Percentiles rank a stretch among this genome's conserved stretches.
phyloP scores from a whole-genome alignment of 2,888 invertebrate genomes.

The Eupithecia exiguata region DNA sequence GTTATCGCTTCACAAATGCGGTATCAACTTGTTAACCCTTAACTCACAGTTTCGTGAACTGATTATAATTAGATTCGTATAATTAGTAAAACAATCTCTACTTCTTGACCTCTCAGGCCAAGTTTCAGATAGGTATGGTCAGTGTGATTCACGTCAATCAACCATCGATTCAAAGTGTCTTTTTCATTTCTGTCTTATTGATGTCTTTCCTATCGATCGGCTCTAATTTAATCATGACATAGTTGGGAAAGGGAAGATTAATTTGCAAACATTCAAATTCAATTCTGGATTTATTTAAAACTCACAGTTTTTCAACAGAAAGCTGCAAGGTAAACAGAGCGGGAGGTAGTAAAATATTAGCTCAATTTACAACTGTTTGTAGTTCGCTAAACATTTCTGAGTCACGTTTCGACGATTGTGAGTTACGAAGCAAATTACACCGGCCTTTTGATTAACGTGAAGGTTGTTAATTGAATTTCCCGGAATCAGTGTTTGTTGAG shows the following conservation, averaged over 20 bases:
- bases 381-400: constrained; percentile 36
- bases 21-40: constrained; percentile 21
- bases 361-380: constrained; percentile 34
- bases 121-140: background rate
- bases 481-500: constrained; percentile 8
- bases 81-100: no score
- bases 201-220: background rate
- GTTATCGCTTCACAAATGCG: constrained; percentile 25
- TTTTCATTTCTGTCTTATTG: background rate
- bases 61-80: background rate
- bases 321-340: constrained; percentile 25
- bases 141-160: background rate
- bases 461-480: constrained; percentile 19
- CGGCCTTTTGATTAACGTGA: constrained; percentile 23
- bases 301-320: constrained; percentile 21
- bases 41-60: background rate
- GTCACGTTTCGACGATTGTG: constrained; percentile 40
- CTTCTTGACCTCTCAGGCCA: background rate
- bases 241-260: no score
- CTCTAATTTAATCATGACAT: no score
- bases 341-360: constrained; percentile 36
- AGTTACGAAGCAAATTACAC: constrained; percentile 36
- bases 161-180: background rate
- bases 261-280: background rate
- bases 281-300: background rate